Evolutionary conservation across 2,888 invertebrate genomes (phyloP), one percentile per base, ranked within the genome.

Genomic region (Eucriotettix oculatus): DNA sequence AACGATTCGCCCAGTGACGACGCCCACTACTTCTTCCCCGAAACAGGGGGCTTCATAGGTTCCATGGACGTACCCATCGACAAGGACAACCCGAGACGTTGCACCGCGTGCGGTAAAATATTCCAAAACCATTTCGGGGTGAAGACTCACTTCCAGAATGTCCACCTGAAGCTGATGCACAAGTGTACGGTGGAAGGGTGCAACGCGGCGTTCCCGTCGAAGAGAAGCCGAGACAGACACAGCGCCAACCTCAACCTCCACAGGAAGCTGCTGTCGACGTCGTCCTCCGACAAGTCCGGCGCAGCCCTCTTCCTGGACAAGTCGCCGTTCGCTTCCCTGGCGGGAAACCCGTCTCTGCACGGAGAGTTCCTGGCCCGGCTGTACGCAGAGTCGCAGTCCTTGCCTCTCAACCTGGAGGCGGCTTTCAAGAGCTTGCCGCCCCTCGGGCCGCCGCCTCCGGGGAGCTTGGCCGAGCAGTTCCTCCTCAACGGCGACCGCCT

Each of bases 121-220:
- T 96, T 95, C 74, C 92, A 90, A 73, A 96, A 93, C 71, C 87
- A 91, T 68, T 94, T 93, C 71, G 88, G 90, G 57, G 85, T 95
- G 40, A 95, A 94, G 75, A 90, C 90, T 1, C 97, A 97, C 72
- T 96, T 93, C 73, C 94, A 94, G 77, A 95, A 91, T 73, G 90
- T 92, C 11, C 96, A 97, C 74, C 82, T 96, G 58, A 96, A 96
- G 75, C 76, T 95, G 62, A 91, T 94, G 87, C 95, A 95, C 75
- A 90, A 90, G 71, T 97, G 97, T 75, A 90, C 87, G 69, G 87
- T 93, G 41, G 94, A 94, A 66, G 94, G 95, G 1, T 97, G 97
- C 72, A 90, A 90, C 74, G 95, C 95, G 0, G 89, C 93, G 0
- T 97, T 96, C 72, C 90, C 93, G 9, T 94, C 95, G 0, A 95